Conservation (phyloP, 2,888 invertebrate genomes). For the Agrotis segetum region DNA sequence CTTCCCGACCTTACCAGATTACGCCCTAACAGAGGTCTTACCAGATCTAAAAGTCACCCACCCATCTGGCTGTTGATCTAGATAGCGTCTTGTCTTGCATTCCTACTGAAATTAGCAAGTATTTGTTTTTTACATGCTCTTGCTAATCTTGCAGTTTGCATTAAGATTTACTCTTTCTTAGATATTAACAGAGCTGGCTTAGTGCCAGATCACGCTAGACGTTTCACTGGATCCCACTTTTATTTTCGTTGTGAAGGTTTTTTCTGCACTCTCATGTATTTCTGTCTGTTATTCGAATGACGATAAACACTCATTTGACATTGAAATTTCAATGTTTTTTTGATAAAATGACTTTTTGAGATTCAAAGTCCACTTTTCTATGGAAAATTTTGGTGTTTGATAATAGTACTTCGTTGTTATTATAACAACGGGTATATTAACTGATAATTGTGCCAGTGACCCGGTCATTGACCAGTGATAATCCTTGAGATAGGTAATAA, state of each 20-base stretch:
- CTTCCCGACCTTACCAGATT: background rate
- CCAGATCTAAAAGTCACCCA: too few species aligned
- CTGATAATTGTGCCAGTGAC: constrained; percentile 44
- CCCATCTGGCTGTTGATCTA: background rate
- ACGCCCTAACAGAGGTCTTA: background rate
- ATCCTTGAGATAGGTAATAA: constrained; percentile 48
- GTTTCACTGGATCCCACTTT: constrained; percentile 56
- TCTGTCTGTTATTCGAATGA: constrained; percentile 39
- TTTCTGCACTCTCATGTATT: constrained; percentile 58
- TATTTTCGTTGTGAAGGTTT: constrained; percentile 66
- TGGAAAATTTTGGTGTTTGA: constrained; percentile 26
- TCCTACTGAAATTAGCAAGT: background rate
- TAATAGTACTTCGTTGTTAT: constrained; percentile 37
- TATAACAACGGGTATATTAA: constrained; percentile 26
- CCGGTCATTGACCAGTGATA: constrained; percentile 48
- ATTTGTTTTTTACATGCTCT: constrained; percentile 5
- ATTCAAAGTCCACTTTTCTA: constrained; percentile 13
- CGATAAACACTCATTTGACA: constrained; percentile 41
- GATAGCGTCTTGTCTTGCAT: background rate
- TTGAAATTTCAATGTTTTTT: constrained; percentile 32
- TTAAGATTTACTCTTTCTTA: constrained; percentile 46
- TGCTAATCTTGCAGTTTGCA: constrained; percentile 53
- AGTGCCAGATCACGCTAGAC: constrained; percentile 55
- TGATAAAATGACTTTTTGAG: background rate
- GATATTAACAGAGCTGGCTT: constrained; percentile 56